phyloP scores from a whole-genome alignment of 2,113 vertebrate genomes.

The Chamaea fasciata region DNA sequence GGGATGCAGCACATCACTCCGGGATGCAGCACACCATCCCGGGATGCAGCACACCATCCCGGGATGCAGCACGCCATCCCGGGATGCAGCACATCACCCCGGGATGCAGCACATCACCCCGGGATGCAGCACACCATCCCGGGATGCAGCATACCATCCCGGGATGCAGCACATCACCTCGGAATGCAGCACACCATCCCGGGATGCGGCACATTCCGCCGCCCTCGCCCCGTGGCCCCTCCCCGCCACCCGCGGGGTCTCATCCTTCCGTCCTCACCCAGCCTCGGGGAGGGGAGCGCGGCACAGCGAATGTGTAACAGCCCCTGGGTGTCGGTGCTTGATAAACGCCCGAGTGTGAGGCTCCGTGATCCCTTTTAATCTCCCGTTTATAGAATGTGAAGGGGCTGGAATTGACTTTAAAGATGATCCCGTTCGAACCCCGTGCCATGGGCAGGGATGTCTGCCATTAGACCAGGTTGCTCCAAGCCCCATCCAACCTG shows the following conservation, averaged over 20 bases:
- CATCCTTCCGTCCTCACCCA: neutral
- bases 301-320: accelerated
- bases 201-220: accelerated
- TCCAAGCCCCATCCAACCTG: neutral
- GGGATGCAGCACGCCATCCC: neutral
- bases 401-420: neutral
- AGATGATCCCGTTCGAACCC: neutral
- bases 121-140: accelerated
- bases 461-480: neutral
- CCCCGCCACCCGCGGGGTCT: neutral
- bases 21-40: neutral
- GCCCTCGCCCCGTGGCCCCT: neutral
- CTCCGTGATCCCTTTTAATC: too few relatives aligned
- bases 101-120: accelerated
- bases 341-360: accelerated
- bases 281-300: accelerated
- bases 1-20: neutral
- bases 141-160: neutral
- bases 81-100: accelerated
- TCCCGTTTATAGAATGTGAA: neutral
- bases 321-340: accelerated
- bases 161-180: accelerated
- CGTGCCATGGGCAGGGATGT: too few relatives aligned
- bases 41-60: neutral
- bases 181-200: accelerated